Conservation (phyloP, 2,797 vertebrate genomes). For the Enteromius fasciolatus region DNA sequence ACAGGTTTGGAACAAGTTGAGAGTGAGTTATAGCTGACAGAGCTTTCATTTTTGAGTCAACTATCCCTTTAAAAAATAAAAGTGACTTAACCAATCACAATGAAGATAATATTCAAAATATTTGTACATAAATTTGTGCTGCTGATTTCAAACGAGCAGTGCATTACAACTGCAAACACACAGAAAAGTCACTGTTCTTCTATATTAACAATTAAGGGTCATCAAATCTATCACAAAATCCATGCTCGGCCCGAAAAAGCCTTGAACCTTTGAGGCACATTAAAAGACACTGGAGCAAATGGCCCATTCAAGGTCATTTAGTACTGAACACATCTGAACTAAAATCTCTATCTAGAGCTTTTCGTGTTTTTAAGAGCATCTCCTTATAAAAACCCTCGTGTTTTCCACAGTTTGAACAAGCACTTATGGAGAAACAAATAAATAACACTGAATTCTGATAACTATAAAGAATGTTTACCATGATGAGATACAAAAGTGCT, state of each 20-base stretch:
- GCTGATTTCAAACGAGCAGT: slow-evolving; percentile 32
- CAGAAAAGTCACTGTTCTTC: background rate
- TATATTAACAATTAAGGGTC: slow-evolving; percentile 8
- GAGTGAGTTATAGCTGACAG: background rate
- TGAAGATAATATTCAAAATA: slow-evolving; percentile 21
- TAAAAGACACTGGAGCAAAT: slow-evolving; percentile 33
- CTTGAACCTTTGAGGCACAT: slow-evolving; percentile 47
- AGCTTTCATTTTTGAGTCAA: background rate
- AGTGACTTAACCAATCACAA: slow-evolving; percentile 16
- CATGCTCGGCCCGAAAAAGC: slow-evolving; percentile 18
- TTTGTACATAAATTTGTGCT: slow-evolving; percentile 26
- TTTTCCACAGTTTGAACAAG: slow-evolving; percentile 27
- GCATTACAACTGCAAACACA: slow-evolving; percentile 45
- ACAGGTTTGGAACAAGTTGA: background rate
- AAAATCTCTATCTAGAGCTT: slow-evolving; percentile 19
- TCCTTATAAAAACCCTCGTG: slow-evolving; percentile 3
- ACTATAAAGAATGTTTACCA: slow-evolving; percentile 34
- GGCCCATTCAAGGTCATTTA: background rate
- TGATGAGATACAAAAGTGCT: slow-evolving; percentile 37
- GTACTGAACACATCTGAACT: slow-evolving; percentile 24
- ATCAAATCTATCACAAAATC: slow-evolving; percentile 12
- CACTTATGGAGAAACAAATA: slow-evolving; percentile 35
- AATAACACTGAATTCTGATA: slow-evolving; percentile 38
- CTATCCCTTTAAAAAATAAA: slow-evolving; percentile 1
- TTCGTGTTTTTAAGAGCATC: slow-evolving; percentile 6